phyloP scores from a whole-genome alignment of 2,113 vertebrate species.

The Ranitomeya imitator region DNA sequence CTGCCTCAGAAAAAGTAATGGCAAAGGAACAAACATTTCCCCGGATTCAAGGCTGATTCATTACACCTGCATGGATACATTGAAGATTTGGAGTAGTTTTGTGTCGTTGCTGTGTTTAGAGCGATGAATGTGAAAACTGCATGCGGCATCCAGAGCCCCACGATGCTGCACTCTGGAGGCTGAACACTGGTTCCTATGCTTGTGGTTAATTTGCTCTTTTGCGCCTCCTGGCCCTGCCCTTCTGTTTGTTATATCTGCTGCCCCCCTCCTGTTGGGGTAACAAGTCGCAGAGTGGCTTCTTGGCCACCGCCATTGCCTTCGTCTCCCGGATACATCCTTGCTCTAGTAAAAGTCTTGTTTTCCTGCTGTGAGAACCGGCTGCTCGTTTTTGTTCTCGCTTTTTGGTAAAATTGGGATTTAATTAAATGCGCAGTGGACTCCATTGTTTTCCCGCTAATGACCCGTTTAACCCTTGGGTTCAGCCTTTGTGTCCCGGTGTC shows the following conservation, averaged over 20 bases:
- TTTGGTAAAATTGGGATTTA: conserved; percentile 68
- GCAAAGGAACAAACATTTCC: too few species aligned
- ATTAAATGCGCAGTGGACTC: conserved; percentile 73
- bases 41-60: too few species aligned
- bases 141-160: too few species aligned
- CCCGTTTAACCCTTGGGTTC: conserved; percentile 73
- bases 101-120: too few species aligned
- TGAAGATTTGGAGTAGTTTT: too few species aligned
- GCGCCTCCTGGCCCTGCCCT: neutral
- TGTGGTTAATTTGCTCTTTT: neutral
- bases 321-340: conserved; percentile 72
- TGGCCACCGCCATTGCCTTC: neutral
- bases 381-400: conserved; percentile 65
- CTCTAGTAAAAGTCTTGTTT: conserved; percentile 68
- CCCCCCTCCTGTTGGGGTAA: neutral
- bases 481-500: conserved; percentile 70
- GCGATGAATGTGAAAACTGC: too few species aligned
- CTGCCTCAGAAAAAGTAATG: too few species aligned
- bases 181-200: too few species aligned
- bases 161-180: too few species aligned
- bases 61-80: too few species aligned
- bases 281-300: neutral
- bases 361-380: conserved; percentile 75
- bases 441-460: conserved; percentile 71
- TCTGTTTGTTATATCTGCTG: neutral